phyloP scores from a whole-genome alignment of 2,888 invertebrate species.

The Xestia xanthographa region DNA sequence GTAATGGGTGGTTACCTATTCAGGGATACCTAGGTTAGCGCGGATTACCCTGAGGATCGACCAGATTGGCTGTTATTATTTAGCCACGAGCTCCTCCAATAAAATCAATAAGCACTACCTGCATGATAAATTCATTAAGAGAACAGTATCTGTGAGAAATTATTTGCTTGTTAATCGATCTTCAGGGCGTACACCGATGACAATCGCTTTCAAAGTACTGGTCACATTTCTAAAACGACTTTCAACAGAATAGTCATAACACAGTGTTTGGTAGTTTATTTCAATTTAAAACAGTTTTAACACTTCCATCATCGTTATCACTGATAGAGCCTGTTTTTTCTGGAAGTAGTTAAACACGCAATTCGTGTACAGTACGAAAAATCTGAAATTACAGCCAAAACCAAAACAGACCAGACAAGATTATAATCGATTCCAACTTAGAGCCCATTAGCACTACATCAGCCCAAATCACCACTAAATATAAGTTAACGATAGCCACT shows the following conservation, averaged over 20 bases:
- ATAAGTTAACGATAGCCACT: background rate
- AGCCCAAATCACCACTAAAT: background rate
- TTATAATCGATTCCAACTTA: background rate
- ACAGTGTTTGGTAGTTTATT: background rate
- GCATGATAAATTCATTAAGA: background rate
- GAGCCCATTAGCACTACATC: constrained; percentile 1
- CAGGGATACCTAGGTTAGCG: too few relatives aligned
- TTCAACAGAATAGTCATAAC: too few relatives aligned
- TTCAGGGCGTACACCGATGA: background rate
- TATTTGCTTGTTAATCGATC: background rate
- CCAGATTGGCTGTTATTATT: too few relatives aligned
- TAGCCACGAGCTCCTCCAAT: too few relatives aligned
- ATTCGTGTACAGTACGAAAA: background rate
- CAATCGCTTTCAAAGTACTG: background rate
- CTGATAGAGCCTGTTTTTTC: background rate
- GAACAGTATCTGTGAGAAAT: background rate
- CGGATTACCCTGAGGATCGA: too few relatives aligned
- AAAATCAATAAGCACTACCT: too few relatives aligned
- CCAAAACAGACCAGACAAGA: background rate
- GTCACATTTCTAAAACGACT: background rate
- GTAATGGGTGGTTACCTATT: too few relatives aligned
- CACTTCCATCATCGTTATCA: background rate
- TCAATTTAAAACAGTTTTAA: background rate
- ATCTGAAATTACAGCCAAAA: background rate
- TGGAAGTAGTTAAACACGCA: background rate